Percentiles rank a stretch among this genome's conserved stretches.
These are phyloP conservation scores for Microcebus ravelobensis DNA, from an alignment of 2,113 vertebrate species.

Conservation along the genomic window DNA sequence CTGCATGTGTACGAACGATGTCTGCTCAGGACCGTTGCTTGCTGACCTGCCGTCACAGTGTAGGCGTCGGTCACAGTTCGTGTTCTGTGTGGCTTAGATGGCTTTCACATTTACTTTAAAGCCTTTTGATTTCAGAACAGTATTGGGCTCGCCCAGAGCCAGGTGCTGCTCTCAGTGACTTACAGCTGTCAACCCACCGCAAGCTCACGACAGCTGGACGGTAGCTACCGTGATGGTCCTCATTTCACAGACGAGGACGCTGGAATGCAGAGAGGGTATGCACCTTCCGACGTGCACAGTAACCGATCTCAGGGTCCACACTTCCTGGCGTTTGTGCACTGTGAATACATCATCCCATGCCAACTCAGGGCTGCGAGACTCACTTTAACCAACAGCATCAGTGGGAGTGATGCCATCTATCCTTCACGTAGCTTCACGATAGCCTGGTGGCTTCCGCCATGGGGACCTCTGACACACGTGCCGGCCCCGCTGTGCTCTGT, in stretches of 20 bases:
- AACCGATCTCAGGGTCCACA: accelerated
- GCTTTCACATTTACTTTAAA: not conserved
- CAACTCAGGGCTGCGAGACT: accelerated
- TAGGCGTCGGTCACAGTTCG: not conserved
- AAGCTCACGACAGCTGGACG: accelerated
- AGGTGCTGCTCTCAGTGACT: not conserved
- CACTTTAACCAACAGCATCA: not conserved
- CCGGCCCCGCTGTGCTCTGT: not conserved
- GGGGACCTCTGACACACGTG: not conserved
- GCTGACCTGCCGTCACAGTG: accelerated
- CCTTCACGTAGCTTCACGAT: accelerated
- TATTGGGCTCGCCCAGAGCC: not conserved
- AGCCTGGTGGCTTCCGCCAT: not conserved
- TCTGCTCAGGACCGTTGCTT: not conserved
- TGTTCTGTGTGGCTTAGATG: not conserved
- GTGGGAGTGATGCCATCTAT: accelerated
- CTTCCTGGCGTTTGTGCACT: accelerated
- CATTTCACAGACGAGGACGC: accelerated
- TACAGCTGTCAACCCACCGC: accelerated
- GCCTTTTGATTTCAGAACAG: not conserved
- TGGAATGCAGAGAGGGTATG: not conserved
- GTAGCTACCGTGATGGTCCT: accelerated
- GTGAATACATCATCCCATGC: accelerated
- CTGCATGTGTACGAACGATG: not conserved
- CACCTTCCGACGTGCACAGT: accelerated